Base-by-base conservation (phyloP, 2,888 invertebrate genomes). In the Anaspis maculata region DNA sequence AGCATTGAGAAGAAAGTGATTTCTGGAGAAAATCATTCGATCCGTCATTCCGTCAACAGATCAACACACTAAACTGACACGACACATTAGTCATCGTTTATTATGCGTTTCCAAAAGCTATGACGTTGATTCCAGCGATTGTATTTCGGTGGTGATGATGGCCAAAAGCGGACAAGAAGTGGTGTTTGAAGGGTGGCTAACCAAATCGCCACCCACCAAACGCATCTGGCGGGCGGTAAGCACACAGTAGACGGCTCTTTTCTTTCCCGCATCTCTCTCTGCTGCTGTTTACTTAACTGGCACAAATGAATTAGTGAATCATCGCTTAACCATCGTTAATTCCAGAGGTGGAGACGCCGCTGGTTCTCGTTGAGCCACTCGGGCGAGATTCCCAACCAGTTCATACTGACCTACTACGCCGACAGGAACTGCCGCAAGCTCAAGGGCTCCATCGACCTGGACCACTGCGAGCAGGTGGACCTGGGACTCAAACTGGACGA, bases 391-490 rank as follows among this genome's bases (percentile, higher is more conserved):
- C 95, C 95, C 32, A 90, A 88, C 35, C 92, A 92, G 67, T 95
- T 87, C 70, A 82, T 88, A 59, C 73, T 95, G 52, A 91, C 90
- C 62, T 96, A 96, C 66, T 95, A 87, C 67, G 85, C 89, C 22
- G 92, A 94, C 64, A 76, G 80, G 54, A 80, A 82, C 59, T 82
- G 85, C 63, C 77, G 85, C 52, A 86, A 88, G 57, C 71, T 84
- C 48, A 90, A 91, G 70, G 90, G 90, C 56, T 77, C 80, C 40
- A 90, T 96, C 56, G 87, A 95, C 73, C 74, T 96, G 57, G 94
- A 94, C 71, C 85, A 91, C 63, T 95, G 95, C 67, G 92, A 94
- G 69, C 92, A 95, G 74, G 89, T 90, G 33, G 90, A 91, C 66
- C 84, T 87, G 34, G 90, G 90, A 2, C 69, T 91, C 46, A 79